Evolutionary conservation across 2,797 vertebrate genomes (phyloP).

Genomic region (Stomatorhinus walkeri): DNA sequence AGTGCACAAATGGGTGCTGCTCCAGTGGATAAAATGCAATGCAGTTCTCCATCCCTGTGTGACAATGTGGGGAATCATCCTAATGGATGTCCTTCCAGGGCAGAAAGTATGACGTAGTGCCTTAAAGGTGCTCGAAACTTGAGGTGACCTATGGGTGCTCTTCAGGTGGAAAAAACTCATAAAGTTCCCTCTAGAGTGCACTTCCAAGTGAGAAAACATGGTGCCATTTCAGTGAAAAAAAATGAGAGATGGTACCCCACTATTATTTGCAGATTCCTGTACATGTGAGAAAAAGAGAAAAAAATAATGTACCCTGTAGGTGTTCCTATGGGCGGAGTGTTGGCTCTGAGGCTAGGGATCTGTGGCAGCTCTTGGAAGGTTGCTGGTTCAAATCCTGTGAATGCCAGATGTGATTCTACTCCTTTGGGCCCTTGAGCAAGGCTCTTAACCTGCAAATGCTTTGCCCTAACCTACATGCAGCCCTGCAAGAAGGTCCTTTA

Average conservation of each 20-base stretch:
- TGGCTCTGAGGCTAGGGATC: not conserved
- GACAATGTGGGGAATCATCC: not conserved
- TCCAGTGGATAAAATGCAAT: not conserved
- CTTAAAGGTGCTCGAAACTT: not conserved
- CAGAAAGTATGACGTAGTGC: not conserved
- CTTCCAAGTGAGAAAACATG: not conserved
- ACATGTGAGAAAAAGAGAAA: not conserved
- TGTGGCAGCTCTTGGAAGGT: not conserved
- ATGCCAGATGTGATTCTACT: not conserved
- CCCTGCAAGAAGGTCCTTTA: not conserved
- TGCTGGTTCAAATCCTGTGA: not conserved
- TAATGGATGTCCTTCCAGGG: not conserved
- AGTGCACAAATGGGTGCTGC: not conserved
- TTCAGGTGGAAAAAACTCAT: not conserved
- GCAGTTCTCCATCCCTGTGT: not conserved
- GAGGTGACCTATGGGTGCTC: not conserved
- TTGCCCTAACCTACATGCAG: not conserved
- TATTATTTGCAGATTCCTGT: not conserved
- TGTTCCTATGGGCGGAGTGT: not conserved
- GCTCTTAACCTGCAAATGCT: not conserved
- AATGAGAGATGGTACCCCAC: not conserved
- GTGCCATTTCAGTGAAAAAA: not conserved
- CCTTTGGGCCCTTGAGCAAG: not conserved
- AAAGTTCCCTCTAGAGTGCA: not conserved
- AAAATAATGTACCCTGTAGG: not conserved